phyloP scores from a whole-genome alignment of 2,888 invertebrate species.

The Drosophila neonasuta region DNA sequence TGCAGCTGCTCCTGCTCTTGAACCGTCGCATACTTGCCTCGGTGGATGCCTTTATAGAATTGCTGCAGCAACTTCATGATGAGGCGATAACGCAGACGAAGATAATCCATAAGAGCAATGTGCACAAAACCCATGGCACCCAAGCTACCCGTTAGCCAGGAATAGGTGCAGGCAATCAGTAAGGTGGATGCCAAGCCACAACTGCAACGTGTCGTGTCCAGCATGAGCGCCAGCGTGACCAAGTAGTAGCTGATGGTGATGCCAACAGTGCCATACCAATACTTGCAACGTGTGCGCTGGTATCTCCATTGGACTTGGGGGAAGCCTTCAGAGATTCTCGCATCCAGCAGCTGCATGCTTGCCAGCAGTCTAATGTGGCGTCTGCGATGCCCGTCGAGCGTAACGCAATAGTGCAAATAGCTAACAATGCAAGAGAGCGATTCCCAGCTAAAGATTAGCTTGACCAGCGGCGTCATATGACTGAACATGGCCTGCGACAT shows the following conservation, averaged over 20 bases:
- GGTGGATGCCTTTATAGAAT: slow-evolving; percentile 23
- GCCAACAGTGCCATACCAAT: slow-evolving; percentile 47
- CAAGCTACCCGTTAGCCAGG: slow-evolving; percentile 60
- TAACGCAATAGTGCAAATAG: slow-evolving; percentile 55
- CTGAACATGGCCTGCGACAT: slow-evolving; percentile 62
- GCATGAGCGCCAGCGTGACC: slow-evolving; percentile 58
- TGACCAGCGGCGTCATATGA: slow-evolving; percentile 66
- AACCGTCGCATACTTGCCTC: not conserved
- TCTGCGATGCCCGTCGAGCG: slow-evolving; percentile 57
- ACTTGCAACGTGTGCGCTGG: slow-evolving; percentile 65
- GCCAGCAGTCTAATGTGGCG: slow-evolving; percentile 60
- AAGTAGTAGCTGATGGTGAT: slow-evolving; percentile 44
- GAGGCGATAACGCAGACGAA: slow-evolving; percentile 76
- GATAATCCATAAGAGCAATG: slow-evolving; percentile 72
- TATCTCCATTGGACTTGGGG: slow-evolving; percentile 73
- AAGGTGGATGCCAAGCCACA: slow-evolving; percentile 68
- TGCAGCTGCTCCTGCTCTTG: slow-evolving; percentile 8
- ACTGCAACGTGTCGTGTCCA: slow-evolving; percentile 63
- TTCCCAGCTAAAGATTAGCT: slow-evolving; percentile 68
- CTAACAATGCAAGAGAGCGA: slow-evolving; percentile 49
- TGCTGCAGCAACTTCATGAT: slow-evolving; percentile 62
- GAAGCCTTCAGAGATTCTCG: slow-evolving; percentile 56
- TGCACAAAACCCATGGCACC: slow-evolving; percentile 64
- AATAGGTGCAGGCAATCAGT: slow-evolving; percentile 64
- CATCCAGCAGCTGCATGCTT: slow-evolving; percentile 67